Base-by-base conservation (phyloP, 92 coral and sea anemone species). In the Actinostola sp. region DNA sequence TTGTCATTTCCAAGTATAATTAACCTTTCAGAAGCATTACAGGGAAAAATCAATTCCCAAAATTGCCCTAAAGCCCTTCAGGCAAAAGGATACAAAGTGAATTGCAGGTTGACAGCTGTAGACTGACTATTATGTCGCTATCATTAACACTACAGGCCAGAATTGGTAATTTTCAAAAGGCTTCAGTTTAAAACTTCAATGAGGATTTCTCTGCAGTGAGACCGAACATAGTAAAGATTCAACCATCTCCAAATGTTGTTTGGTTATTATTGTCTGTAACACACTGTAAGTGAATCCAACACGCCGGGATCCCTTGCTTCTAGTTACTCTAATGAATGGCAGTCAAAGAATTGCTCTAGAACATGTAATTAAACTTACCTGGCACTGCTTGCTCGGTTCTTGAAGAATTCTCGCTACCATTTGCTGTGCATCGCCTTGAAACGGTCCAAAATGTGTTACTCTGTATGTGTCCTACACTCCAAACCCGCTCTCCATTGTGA, bases 401-500 rank as follows among this genome's bases (percentile, higher is more conserved):
- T 75, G 81, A 20, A 75, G 64, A 25, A 75, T 66, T 64, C 72
- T 34, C 0, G 44, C 20, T 12, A 43, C 64, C 63, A 75, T 50
- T 8, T 49, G 34, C 21, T 43, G 26, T 8, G 24, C 66, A 43
- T 75, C 41, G 6, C 81, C 81, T 75, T 38, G 45, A 55, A 54
- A 86, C 13, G 96, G 91, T 10, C 96, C 96, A 36, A 89, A 78
- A 74, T 41, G 66, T 81, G 41, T 86, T 86, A 72, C 59, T 76
- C 33, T 79, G 79, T 32, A 89, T 58, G 25, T 26, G 66, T 16
- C 75, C 73, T 32, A 71, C 85, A 21, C 82, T 73, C 96, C 96
- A 89, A 3, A 86, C 83, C 26, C 81, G 79, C 31, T 55, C 57
- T 57, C 71, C 89, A 19, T 82, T 66, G 48, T 65, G 80, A 30